Conservation (phyloP, 2,797 vertebrate species). For the Sebastes melanostomus region DNA sequence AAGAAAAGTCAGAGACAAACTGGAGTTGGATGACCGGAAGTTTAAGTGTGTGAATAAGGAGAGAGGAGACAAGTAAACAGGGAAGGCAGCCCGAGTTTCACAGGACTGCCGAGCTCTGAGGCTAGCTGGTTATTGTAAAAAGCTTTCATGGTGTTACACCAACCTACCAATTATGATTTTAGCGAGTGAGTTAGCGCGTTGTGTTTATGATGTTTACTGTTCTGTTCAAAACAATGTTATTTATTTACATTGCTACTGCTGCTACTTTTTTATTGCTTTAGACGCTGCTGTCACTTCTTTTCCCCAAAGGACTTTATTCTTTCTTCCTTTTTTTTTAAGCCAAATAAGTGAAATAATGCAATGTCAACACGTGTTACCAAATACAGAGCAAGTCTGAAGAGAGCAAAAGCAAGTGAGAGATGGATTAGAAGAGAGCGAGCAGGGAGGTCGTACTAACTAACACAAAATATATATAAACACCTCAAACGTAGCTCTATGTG, state of each 20-base stretch:
- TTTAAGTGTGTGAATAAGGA: slow-evolving; percentile 3
- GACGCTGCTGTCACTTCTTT: slow-evolving; percentile 80
- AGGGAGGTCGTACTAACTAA: slow-evolving; percentile 50
- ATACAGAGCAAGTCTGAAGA: slow-evolving; percentile 71
- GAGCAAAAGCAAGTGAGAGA: slow-evolving; percentile 47
- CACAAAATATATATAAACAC: slow-evolving; percentile 33
- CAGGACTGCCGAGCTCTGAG: slow-evolving; percentile 19
- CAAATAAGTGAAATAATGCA: slow-evolving; percentile 84
- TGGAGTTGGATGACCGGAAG: slow-evolving; percentile 19
- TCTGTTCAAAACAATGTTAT: slow-evolving; percentile 71
- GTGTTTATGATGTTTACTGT: slow-evolving; percentile 55
- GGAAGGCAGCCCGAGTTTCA: slow-evolving; percentile 17
- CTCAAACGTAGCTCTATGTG: slow-evolving; percentile 34
- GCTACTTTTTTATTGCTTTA: slow-evolving; percentile 81
- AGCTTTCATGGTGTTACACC: slow-evolving; percentile 76
- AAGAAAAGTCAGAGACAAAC: slow-evolving; percentile 30
- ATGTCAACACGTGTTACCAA: slow-evolving; percentile 81
- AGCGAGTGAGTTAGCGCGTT: slow-evolving; percentile 46
- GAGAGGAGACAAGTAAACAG: neutral
- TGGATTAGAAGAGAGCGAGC: neutral
- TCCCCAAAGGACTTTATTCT: slow-evolving; percentile 79
- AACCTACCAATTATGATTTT: slow-evolving; percentile 66
- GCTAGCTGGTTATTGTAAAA: slow-evolving; percentile 65
- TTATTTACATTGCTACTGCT: slow-evolving; percentile 81
- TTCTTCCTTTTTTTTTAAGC: slow-evolving; percentile 55